Percentiles rank a stretch among this genome's conserved stretches.
These are phyloP conservation scores for Zophobas atratus DNA, from an alignment of 1,140 invertebrate genomes.

Conservation along the genomic window DNA sequence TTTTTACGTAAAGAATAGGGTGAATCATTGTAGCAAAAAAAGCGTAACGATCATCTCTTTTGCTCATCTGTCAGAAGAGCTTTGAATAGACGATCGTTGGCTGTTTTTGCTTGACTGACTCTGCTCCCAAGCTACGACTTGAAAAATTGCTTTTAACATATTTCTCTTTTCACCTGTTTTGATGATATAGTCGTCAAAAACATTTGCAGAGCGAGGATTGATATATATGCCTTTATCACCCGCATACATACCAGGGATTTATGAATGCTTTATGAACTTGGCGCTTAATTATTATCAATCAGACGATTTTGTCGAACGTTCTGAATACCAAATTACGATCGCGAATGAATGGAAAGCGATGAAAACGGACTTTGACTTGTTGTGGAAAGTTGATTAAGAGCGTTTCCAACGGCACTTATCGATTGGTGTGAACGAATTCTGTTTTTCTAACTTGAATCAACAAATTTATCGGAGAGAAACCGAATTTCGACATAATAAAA, in stretches of 20 bases:
- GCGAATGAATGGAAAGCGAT: neutral
- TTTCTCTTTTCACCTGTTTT: slow-evolving; percentile 14
- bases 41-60: slow-evolving; percentile 14
- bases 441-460: neutral
- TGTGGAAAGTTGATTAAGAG: neutral
- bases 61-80: neutral
- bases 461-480: no score
- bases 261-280: neutral
- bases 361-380: neutral
- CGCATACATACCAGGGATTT: neutral
- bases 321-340: neutral
- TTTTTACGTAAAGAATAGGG: slow-evolving; percentile 1
- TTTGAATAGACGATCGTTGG: slow-evolving; percentile 8
- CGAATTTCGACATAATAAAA: no score
- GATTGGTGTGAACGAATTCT: neutral
- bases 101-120: slow-evolving; percentile 5
- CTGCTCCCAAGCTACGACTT: neutral
- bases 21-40: slow-evolving; percentile 1
- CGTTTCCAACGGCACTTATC: neutral
- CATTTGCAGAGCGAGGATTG: no score
- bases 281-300: slow-evolving; percentile 2
- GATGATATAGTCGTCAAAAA: neutral
- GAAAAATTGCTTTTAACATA: slow-evolving; percentile 3
- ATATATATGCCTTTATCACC: neutral
- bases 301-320: neutral